Evolutionary conservation across 37 sponge, comb jelly and placozoan species (phyloP).

Genomic region (Mnemiopsis leidyi): DNA sequence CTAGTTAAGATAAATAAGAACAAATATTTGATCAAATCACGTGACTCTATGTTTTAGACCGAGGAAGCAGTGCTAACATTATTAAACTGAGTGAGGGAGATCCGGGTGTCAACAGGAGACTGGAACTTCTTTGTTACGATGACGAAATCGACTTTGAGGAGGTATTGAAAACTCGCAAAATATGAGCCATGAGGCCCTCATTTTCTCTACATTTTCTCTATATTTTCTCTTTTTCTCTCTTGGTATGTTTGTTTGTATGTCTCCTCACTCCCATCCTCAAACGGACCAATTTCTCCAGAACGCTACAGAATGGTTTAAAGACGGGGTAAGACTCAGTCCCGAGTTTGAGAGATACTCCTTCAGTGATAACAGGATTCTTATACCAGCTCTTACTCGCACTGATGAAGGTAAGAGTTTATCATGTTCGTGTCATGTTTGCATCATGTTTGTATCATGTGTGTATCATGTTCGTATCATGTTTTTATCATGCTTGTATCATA

Average conservation of each 20-base stretch:
- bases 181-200: too few species aligned
- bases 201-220: too few species aligned
- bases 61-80: background rate
- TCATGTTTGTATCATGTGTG: too few species aligned
- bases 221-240: too few species aligned
- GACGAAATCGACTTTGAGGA: background rate
- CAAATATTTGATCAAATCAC: background rate
- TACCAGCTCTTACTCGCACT: background rate
- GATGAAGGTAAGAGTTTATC: too few species aligned
- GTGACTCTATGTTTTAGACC: too few species aligned
- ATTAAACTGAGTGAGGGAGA: background rate
- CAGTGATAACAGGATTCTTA: background rate
- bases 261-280: background rate
- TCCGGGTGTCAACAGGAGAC: background rate
- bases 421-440: too few species aligned
- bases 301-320: constrained; percentile 25
- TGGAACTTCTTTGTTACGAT: background rate
- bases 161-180: too few species aligned
- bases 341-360: background rate
- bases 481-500: too few species aligned
- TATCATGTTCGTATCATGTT: too few species aligned
- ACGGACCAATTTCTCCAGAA: too few species aligned
- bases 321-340: background rate
- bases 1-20: background rate
- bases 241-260: background rate